Conservation (phyloP, 1,140 invertebrate genomes). For the Ips nitidus region DNA sequence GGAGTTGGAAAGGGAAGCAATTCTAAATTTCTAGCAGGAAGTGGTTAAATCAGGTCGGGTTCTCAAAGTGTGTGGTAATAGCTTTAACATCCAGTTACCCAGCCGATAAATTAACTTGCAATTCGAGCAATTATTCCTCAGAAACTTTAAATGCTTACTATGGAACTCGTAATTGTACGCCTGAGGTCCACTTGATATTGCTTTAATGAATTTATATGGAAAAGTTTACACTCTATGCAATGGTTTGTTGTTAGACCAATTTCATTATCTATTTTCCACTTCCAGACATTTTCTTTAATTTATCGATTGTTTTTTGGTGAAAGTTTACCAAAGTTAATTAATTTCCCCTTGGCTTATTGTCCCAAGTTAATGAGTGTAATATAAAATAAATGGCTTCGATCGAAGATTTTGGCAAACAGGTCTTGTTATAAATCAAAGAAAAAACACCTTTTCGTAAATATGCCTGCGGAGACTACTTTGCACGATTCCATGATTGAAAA, state of each 20-base stretch:
- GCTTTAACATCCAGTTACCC: neutral
- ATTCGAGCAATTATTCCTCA: neutral
- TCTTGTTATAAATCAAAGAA: no score
- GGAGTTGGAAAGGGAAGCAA: neutral
- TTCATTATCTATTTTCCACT: no score
- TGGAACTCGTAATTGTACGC: neutral
- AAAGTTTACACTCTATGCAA: neutral
- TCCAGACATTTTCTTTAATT: no score
- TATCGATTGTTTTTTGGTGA: no score
- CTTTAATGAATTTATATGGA: slow-evolving; percentile 3
- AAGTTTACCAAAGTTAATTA: no score
- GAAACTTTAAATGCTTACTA: slow-evolving; percentile 5
- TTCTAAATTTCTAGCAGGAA: neutral
- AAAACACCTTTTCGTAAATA: no score
- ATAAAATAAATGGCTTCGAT: no score
- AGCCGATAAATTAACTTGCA: slow-evolving; percentile 1
- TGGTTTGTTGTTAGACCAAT: no score
- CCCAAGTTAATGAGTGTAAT: no score
- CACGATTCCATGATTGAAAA: neutral
- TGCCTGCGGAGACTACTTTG: no score
- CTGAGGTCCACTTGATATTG: neutral
- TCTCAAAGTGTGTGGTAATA: slow-evolving; percentile 2
- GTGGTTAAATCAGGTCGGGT: neutral
- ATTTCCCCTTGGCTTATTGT: no score
- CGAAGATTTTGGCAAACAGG: no score